Evolutionary conservation across 1,140 invertebrate species (phyloP), one percentile per base, ranked within the genome.

Genomic region (Calliopsis andreniformis): DNA sequence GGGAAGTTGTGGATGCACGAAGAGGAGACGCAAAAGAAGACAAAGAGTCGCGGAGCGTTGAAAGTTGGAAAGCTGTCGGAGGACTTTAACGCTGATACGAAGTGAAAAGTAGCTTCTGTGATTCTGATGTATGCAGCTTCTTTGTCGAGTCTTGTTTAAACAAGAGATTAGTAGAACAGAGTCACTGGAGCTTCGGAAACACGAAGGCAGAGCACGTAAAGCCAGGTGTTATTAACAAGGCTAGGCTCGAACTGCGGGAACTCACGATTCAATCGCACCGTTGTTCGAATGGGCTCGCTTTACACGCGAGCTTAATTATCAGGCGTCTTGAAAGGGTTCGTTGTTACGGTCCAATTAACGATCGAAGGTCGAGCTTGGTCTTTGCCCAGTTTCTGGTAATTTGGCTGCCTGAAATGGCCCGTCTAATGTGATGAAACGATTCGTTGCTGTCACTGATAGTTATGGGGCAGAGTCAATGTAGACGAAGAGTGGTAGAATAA

Each of bases 261-360:
- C 4, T 69, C 32, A n/a, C 23, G 43, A 76, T 55, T 55, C 2
- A 20, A 55, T 71, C 30, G 47, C 32, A 1, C 5, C n/a, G 25
- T 55, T 51, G 56, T 32, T 49, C 55, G n/a, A 70, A 68, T 25
- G 39, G n/a, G 58, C 5, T 35, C 67, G 66, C 45, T 71, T 59
- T 25, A 63, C 18, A 32, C 39, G 39, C 12, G 25, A 51, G 25
- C 8, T 77, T 71, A 55, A 77, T 77, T 47, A 63, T 62, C 67
- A 30, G 0, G 2, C 20, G 6, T 18, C 49, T 49, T 42, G 53
- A 61, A 81, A 39, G 45, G 66, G 12, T 35, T 73, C 61, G 16
- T 83, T 75, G 68, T 82, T 66, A 63, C 45, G 20, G 64, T 49
- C 63, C 42, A 82, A 83, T 83, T 82, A 83, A 70, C 59, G 23